Conservation (phyloP, 2,113 vertebrate species). For the Sarotherodon lohbergeri region DNA sequence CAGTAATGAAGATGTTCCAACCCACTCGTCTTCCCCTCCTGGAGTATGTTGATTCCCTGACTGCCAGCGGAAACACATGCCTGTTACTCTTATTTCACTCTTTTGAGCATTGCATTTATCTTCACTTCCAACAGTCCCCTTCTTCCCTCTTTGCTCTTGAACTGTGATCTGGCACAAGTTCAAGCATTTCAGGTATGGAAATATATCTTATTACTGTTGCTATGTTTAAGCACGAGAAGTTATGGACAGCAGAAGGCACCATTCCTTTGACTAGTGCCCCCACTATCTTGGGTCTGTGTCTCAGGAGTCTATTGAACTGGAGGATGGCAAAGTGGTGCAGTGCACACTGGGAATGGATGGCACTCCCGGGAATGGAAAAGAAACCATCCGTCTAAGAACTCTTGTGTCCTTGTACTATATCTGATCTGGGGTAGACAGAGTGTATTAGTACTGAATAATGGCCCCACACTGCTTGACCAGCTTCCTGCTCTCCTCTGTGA, state of each 20-base stretch:
- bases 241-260: background rate
- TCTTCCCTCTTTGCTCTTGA: background rate
- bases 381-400: slow-evolving; percentile 60
- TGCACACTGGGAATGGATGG: slow-evolving; percentile 60
- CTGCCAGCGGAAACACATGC: background rate
- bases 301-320: slow-evolving; percentile 42
- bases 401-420: slow-evolving; percentile 63
- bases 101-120: slow-evolving; percentile 1
- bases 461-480: slow-evolving; percentile 59
- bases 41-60: slow-evolving; percentile 1
- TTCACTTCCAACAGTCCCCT: background rate
- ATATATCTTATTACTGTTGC: slow-evolving; percentile 8
- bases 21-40: slow-evolving; percentile 7
- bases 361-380: slow-evolving; percentile 54
- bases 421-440: slow-evolving; percentile 67
- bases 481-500: slow-evolving; percentile 49
- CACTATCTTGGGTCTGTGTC: slow-evolving; percentile 32
- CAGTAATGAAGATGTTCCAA: slow-evolving; percentile 41
- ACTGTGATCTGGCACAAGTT: background rate
- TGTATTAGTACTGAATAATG: slow-evolving; percentile 70
- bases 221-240: background rate
- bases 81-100: slow-evolving; percentile 30
- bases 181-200: background rate
- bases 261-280: background rate
- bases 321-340: slow-evolving; percentile 42